Base-by-base conservation (phyloP, 2,797 vertebrate genomes). In the Vireo griseus region DNA sequence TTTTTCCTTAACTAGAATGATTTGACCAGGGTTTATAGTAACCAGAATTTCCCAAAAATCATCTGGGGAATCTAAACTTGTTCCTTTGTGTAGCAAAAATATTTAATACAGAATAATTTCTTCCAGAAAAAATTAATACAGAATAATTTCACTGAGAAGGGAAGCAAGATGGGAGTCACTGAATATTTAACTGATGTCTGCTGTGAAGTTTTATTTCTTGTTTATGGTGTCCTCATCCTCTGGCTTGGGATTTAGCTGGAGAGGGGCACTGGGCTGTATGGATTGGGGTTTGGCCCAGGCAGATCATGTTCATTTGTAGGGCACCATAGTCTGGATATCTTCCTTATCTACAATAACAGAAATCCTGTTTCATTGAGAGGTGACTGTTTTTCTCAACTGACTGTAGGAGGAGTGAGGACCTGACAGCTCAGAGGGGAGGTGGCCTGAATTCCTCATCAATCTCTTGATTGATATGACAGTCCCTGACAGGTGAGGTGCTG, bases 1-100 rank as follows among this genome's bases (percentile, higher is more conserved):
- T 14, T 8, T 8, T 2, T 2, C 3, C 11, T 7, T n/a, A 22
- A n/a, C 6, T 72, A 29, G 42, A 72, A 63, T 2, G 1, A 25
- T 58, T 86, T 86, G 14, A 48, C 3, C 13, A 33, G 28, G 39
- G 16, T 68, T 42, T 39, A 20, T 11, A 92, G 12, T 18, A 74
- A 77, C 6, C 21, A 80, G 52, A 83, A 26, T 68, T 90, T 78
- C 6, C 21, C 24, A 6, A 74, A 74, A 88, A 65, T 48, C 14
- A 19, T 52, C 11, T 39, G 24, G 3, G 18, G 14, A 50, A 28
- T 47, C 26, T 28, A 51, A 84, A 50, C 13, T 51, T 54, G 8
- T 44, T 78, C 13, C 40, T 90, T 57, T 24, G 10, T 62, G 31
- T n/a, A 33, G 25, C 6, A 74, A 65, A 74, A 88, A 25, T 40